Conservation (phyloP, 2,113 vertebrate genomes). For the Bagarius yarrelli region DNA sequence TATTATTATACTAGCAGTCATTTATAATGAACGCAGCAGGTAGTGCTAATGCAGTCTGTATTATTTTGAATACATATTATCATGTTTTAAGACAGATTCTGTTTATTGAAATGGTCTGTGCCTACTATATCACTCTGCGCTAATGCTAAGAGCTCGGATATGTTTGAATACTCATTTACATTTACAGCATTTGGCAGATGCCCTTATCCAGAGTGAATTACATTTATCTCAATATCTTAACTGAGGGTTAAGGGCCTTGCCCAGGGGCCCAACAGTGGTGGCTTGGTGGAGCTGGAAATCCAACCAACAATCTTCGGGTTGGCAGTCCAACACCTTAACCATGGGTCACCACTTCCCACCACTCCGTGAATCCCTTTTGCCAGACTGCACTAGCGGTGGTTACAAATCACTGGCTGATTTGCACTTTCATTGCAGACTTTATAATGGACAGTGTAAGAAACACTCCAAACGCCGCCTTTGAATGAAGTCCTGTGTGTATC, state of each 20-base stretch:
- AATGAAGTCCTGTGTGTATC: constrained; percentile 53
- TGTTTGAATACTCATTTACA: constrained; percentile 13
- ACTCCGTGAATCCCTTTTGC: constrained; percentile 13
- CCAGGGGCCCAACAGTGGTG: too few species aligned
- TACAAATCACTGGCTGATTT: constrained; percentile 50
- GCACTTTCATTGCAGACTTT: constrained; percentile 46
- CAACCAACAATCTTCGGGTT: too few species aligned
- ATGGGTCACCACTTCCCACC: too few species aligned
- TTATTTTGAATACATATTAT: not conserved
- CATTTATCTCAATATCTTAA: too few species aligned
- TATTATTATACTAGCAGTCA: not conserved
- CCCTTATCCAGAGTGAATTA: too few species aligned
- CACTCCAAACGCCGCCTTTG: constrained; percentile 35
- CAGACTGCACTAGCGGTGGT: not conserved
- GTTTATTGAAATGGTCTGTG: constrained; percentile 7
- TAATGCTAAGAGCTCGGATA: constrained; percentile 8
- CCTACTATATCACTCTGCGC: not conserved
- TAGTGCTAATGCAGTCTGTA: constrained; percentile 21
- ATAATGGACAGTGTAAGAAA: constrained; percentile 54
- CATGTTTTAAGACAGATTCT: not conserved
- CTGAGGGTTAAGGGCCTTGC: too few species aligned
- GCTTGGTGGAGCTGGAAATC: too few species aligned
- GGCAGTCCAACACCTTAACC: too few species aligned
- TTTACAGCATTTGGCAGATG: too few species aligned
- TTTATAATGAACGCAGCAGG: constrained; percentile 9